Evolutionary conservation across 2,797 vertebrate genomes (phyloP).

Genomic region (Lophura swinhoii): DNA sequence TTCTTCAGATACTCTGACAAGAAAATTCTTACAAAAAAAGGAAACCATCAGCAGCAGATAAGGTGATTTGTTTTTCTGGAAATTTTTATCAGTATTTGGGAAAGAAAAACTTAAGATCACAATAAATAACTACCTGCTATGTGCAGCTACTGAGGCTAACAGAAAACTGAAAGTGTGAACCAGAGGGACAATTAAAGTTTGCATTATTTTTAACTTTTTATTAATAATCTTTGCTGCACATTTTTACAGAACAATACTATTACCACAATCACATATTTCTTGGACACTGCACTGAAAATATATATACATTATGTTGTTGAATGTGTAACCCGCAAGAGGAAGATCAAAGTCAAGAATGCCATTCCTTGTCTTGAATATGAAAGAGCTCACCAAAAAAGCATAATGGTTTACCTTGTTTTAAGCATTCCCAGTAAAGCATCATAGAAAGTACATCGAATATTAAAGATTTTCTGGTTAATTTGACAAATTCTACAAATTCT

Average conservation of each 20-base stretch:
- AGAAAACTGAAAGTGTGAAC: slow-evolving; percentile 20
- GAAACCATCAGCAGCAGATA: background rate
- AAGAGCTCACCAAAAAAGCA: background rate
- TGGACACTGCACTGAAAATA: background rate
- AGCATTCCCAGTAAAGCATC: background rate
- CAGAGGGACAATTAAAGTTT: slow-evolving; percentile 34
- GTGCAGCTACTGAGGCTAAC: background rate
- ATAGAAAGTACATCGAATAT: background rate
- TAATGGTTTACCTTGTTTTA: slow-evolving; percentile 4
- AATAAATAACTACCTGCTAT: slow-evolving; percentile 38
- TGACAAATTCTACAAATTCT: background rate
- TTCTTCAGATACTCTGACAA: slow-evolving; percentile 8
- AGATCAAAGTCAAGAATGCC: background rate
- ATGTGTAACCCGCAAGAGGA: background rate
- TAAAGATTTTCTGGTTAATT: background rate
- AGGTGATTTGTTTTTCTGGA: slow-evolving; percentile 12
- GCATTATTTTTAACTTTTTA: slow-evolving; percentile 47
- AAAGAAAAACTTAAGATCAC: background rate
- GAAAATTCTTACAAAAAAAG: background rate
- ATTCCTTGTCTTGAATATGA: background rate
- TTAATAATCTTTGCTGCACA: slow-evolving; percentile 21
- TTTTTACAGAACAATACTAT: background rate
- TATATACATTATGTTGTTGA: background rate
- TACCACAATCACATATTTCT: background rate
- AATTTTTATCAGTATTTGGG: slow-evolving; percentile 9